phyloP scores from a whole-genome alignment of 2,888 invertebrate species.

The Axea sp. region DNA sequence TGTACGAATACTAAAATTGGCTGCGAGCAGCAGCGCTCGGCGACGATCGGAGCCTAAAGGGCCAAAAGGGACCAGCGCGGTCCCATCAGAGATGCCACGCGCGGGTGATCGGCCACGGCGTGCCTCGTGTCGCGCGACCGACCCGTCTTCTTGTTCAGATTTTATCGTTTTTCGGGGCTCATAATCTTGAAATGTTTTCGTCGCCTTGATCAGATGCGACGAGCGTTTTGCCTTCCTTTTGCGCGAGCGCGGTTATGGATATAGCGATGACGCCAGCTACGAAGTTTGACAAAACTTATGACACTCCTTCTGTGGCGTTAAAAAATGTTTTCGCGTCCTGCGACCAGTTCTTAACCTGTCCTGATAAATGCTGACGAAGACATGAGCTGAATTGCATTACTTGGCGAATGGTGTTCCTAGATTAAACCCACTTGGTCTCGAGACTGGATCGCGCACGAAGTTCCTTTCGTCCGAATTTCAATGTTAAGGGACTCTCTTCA shows the following conservation, averaged over 20 bases:
- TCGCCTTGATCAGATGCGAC: constrained; percentile 73
- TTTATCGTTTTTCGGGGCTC: constrained; percentile 69
- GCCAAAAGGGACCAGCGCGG: constrained; percentile 24
- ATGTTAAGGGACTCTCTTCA: too few relatives aligned
- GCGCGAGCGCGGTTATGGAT: constrained; percentile 7
- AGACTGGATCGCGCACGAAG: background rate
- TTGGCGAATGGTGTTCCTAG: constrained; percentile 1
- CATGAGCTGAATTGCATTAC: constrained; percentile 43
- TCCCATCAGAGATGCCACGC: constrained; percentile 74
- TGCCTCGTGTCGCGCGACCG: constrained; percentile 74
- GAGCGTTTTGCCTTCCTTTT: constrained; percentile 23
- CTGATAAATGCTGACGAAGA: constrained; percentile 26
- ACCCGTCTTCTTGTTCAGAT: constrained; percentile 71
- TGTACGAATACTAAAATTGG: constrained; percentile 59
- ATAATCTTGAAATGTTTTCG: constrained; percentile 76
- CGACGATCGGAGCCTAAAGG: constrained; percentile 16
- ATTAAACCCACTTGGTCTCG: background rate
- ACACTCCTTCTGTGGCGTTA: constrained; percentile 29
- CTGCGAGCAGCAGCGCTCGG: constrained; percentile 38
- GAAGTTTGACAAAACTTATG: constrained; percentile 50
- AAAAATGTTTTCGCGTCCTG: constrained; percentile 28
- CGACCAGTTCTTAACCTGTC: constrained; percentile 30
- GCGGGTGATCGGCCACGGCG: constrained; percentile 73
- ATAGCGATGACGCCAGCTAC: constrained; percentile 22
- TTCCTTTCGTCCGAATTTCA: background rate